Conservation (phyloP, 1,140 invertebrate species). For the Aphidius ervi region DNA sequence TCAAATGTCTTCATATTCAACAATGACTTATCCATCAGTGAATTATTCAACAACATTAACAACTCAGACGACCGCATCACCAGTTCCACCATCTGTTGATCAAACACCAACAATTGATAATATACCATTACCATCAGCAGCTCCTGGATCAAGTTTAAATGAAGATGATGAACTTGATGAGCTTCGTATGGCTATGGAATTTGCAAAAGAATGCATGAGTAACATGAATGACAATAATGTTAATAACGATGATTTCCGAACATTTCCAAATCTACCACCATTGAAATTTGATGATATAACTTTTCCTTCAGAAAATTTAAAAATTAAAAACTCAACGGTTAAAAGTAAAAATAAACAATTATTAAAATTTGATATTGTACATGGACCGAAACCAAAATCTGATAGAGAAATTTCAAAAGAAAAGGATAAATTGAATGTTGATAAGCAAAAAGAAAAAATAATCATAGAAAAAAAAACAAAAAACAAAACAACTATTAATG, state of each 20-base stretch:
- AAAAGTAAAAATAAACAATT: too few species aligned
- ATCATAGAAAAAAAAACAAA: not conserved
- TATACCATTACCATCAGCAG: not conserved
- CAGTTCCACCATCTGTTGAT: slow-evolving; percentile 15
- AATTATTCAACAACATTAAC: slow-evolving; percentile 19
- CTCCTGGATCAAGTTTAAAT: slow-evolving; percentile 1
- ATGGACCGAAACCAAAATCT: slow-evolving; percentile 5
- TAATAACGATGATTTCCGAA: slow-evolving; percentile 22
- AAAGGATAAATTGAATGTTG: slow-evolving; percentile 7
- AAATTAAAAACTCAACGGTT: too few species aligned
- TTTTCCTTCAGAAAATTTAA: too few species aligned
- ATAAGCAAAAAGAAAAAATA: slow-evolving; percentile 16
- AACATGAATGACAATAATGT: slow-evolving; percentile 13
- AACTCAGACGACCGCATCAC: slow-evolving; percentile 9
- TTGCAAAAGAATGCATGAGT: slow-evolving; percentile 43
- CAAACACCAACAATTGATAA: not conserved
- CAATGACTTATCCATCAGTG: slow-evolving; percentile 13
- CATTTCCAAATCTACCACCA: slow-evolving; percentile 23
- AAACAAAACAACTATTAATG: not conserved
- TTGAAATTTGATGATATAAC: not conserved
- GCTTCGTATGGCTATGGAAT: slow-evolving; percentile 46
- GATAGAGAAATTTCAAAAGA: slow-evolving; percentile 6
- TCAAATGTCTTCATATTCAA: slow-evolving; percentile 5
- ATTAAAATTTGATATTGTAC: too few species aligned
- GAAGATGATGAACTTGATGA: slow-evolving; percentile 42